phyloP scores from a whole-genome alignment of 1,140 invertebrate genomes.

The Gonatopus flavifemur region DNA sequence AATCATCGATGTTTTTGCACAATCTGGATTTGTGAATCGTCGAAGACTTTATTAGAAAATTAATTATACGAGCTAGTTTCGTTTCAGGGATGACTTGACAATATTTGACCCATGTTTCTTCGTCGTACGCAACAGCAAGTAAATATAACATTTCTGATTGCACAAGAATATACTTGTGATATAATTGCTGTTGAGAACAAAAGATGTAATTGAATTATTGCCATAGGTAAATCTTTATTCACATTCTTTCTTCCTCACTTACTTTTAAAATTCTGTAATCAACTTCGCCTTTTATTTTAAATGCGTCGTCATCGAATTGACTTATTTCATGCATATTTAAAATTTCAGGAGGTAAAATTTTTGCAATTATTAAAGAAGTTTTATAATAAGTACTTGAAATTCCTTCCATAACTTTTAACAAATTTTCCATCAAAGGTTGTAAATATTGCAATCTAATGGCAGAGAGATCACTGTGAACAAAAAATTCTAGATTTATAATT shows the following conservation, averaged over 20 bases:
- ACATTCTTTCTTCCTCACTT: constrained; percentile 1
- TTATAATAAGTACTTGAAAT: constrained; percentile 33
- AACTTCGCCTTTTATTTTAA: constrained; percentile 35
- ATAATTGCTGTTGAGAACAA: constrained; percentile 38
- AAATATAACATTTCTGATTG: constrained; percentile 50
- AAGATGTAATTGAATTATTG: constrained; percentile 8
- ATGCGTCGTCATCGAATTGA: constrained; percentile 29
- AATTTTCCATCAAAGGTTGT: constrained; percentile 33
- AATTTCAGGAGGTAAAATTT: constrained; percentile 27
- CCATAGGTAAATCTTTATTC: not conserved
- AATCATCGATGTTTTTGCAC: constrained; percentile 28
- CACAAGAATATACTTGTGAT: constrained; percentile 44
- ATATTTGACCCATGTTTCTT: constrained; percentile 14
- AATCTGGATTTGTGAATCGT: constrained; percentile 27
- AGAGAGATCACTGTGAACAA: constrained; percentile 21
- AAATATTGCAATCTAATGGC: constrained; percentile 38
- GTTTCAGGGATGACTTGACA: constrained; percentile 24
- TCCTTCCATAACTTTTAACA: constrained; percentile 37
- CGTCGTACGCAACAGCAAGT: constrained; percentile 37
- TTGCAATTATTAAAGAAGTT: constrained; percentile 28
- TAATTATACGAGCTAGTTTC: constrained; percentile 28
- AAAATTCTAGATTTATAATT: constrained; percentile 1
- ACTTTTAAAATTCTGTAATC: constrained; percentile 42
- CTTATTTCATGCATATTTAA: constrained; percentile 28
- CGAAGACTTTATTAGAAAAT: constrained; percentile 24